Conservation (phyloP, 2,113 vertebrate species). For the Deroptyus accipitrinus region DNA sequence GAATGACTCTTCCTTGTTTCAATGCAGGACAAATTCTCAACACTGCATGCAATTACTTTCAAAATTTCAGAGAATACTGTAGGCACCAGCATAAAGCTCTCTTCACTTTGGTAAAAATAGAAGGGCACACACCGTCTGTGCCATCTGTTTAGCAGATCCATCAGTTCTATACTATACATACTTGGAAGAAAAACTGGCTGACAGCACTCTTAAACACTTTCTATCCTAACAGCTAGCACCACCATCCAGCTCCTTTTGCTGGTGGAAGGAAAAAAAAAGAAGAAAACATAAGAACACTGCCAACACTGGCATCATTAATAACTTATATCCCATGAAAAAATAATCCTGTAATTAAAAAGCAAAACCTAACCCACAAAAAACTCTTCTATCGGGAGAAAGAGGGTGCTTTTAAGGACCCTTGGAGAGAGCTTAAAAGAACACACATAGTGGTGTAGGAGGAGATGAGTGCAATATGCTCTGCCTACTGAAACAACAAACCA, state of each 20-base stretch:
- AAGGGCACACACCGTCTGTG: background rate
- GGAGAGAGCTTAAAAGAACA: background rate
- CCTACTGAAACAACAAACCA: slow-evolving; percentile 27
- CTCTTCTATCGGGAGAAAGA: background rate
- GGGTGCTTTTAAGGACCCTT: background rate
- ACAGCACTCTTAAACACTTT: background rate
- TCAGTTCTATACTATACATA: background rate
- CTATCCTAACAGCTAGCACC: background rate
- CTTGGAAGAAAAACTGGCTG: background rate
- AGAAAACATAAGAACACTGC: background rate
- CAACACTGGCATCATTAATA: background rate
- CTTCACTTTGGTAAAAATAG: background rate
- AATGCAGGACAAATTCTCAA: background rate
- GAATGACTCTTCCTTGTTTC: background rate
- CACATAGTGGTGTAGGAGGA: background rate
- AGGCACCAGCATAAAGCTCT: background rate
- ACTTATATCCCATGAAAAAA: background rate
- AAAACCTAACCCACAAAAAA: background rate
- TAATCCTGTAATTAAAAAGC: background rate
- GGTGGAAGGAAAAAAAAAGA: background rate
- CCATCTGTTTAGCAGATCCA: slow-evolving; percentile 21
- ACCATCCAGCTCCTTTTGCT: background rate
- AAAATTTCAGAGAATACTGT: background rate
- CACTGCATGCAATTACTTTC: background rate
- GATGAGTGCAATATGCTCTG: slow-evolving; percentile 34